A percentile compares a stretch with the other conserved stretches of the same genome.
Conservation (phyloP, 2,113 vertebrate genomes). For the Campylorhamphus procurvoides region DNA sequence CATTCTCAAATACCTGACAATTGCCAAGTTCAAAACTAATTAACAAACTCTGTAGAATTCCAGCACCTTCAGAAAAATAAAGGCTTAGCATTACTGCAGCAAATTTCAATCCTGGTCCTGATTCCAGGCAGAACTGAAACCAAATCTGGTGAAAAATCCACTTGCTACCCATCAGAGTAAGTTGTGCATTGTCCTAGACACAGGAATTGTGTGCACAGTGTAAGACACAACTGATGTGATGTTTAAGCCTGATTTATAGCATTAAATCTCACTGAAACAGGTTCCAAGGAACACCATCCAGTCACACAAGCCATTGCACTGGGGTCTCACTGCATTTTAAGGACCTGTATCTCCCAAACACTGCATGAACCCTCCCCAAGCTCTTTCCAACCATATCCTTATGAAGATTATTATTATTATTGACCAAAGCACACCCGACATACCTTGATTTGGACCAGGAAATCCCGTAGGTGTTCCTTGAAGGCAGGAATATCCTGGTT, state of each 20-base stretch:
- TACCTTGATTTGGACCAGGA: slow-evolving; percentile 99
- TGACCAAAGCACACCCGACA: background rate
- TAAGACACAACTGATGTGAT: background rate
- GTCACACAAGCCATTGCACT: background rate
- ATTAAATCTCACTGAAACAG: background rate
- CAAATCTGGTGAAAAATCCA: background rate
- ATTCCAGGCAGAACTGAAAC: background rate
- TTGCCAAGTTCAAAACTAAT: background rate
- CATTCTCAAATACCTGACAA: background rate
- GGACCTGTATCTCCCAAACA: background rate
- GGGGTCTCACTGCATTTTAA: background rate
- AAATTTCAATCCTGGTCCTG: background rate
- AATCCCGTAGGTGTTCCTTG: slow-evolving; percentile 98
- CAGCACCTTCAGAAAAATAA: background rate
- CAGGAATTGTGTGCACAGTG: rapidly evolving
- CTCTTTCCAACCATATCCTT: background rate
- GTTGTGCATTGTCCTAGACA: background rate
- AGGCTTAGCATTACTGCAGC: background rate
- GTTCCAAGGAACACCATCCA: background rate
- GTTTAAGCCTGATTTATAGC: background rate
- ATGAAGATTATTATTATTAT: background rate
- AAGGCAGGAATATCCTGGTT: slow-evolving; percentile 99
- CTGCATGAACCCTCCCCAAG: background rate
- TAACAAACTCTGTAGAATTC: background rate
- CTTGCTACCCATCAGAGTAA: background rate